Percentiles rank a stretch among this genome's conserved stretches.
Evolutionary conservation across 2,888 invertebrate genomes (phyloP).

Genomic region (Orthosia incerta): DNA sequence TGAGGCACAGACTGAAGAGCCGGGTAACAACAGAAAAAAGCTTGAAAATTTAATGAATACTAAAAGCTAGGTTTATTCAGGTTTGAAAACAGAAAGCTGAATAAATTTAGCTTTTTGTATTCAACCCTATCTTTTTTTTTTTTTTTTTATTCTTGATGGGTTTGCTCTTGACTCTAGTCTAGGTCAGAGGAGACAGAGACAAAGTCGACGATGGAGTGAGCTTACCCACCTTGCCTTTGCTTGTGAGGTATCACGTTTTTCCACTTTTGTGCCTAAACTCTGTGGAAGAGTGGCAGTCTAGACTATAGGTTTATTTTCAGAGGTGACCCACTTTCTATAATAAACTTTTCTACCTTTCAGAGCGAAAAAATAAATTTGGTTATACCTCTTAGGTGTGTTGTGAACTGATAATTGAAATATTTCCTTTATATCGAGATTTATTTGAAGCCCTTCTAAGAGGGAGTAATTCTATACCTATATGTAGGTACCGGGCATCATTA

Average conservation of each 20-base stretch:
- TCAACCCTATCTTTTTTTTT: slow-evolving; percentile 11
- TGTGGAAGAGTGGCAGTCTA: slow-evolving; percentile 38
- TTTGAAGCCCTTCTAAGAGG: background rate
- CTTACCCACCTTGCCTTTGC: too few relatives aligned
- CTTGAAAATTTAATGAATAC: background rate
- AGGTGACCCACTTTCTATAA: slow-evolving; percentile 44
- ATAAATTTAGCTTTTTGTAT: slow-evolving; percentile 10
- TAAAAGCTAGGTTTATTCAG: slow-evolving; percentile 10
- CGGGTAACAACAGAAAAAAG: background rate
- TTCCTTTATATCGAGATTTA: background rate
- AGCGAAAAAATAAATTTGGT: background rate
- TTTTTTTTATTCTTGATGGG: too few relatives aligned
- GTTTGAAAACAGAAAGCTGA: slow-evolving; percentile 7
- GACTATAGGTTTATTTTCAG: slow-evolving; percentile 51
- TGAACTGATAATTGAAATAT: background rate
- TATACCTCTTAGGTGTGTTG: background rate
- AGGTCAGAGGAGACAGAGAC: too few relatives aligned
- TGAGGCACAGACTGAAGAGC: background rate
- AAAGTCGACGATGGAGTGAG: too few relatives aligned
- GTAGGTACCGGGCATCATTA: background rate
- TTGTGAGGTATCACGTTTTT: slow-evolving; percentile 4
- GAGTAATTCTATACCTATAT: background rate
- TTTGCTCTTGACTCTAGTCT: too few relatives aligned
- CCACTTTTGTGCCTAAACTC: background rate
- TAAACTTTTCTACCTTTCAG: slow-evolving; percentile 6